phyloP scores from a whole-genome alignment of 2,888 invertebrate species.

The Zaprionus obscuricornis region DNA sequence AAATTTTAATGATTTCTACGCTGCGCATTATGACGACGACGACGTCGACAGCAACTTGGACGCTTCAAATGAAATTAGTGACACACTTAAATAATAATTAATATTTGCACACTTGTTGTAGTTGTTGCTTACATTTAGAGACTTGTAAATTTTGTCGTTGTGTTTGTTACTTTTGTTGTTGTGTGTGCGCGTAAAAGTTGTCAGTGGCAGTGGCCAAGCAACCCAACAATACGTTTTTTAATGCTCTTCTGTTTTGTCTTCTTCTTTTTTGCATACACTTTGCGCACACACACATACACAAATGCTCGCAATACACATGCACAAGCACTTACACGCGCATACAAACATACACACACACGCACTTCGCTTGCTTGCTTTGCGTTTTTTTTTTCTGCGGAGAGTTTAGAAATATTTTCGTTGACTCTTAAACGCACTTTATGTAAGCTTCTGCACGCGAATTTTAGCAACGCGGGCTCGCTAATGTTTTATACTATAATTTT shows the following conservation, averaged over 20 bases:
- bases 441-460: conserved; percentile 53
- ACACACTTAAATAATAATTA: conserved; percentile 77
- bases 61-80: conserved; percentile 72
- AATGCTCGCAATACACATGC: conserved; percentile 46
- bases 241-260: conserved; percentile 72
- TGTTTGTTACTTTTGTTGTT: conserved; percentile 15
- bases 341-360: conserved; percentile 50
- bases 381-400: conserved; percentile 60
- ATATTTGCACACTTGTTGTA: conserved; percentile 75
- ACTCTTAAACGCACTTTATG: conserved; percentile 40
- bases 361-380: conserved; percentile 69
- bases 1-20: conserved; percentile 71
- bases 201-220: conserved; percentile 40
- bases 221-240: conserved; percentile 62
- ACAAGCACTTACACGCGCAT: conserved; percentile 43
- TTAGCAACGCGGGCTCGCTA: conserved; percentile 51
- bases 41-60: conserved; percentile 38
- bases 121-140: conserved; percentile 60
- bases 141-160: conserved; percentile 30
- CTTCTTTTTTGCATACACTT: conserved; percentile 78
- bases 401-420: conserved; percentile 61
- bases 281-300: conserved; percentile 67
- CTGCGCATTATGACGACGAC: conserved; percentile 58
- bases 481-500: conserved; percentile 66
- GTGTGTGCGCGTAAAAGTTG: conserved; percentile 64